These are phyloP conservation scores for Oxygymnocypris stewartii DNA, from an alignment of 2,113 vertebrate genomes.

Conservation along the genomic window DNA sequence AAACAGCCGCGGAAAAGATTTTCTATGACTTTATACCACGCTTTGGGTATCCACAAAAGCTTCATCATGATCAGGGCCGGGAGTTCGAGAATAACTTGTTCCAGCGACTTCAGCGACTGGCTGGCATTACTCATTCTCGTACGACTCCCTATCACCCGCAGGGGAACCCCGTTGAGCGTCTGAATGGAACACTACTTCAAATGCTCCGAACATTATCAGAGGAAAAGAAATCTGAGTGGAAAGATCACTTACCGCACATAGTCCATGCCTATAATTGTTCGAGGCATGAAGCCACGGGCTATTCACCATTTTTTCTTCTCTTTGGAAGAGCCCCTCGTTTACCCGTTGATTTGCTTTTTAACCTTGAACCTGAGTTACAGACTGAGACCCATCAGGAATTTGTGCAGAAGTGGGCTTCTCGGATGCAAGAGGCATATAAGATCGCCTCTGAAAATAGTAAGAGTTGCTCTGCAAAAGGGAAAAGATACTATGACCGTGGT, in stretches of 20 bases:
- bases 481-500: slow-evolving; percentile 38
- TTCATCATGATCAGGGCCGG: not conserved
- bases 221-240: not conserved
- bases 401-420: slow-evolving; percentile 34
- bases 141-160: not conserved
- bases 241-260: not conserved
- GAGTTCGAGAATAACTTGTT: not conserved
- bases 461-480: slow-evolving; percentile 33
- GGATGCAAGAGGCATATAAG: slow-evolving; percentile 46
- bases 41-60: not conserved
- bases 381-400: slow-evolving; percentile 19
- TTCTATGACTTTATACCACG: not conserved
- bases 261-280: slow-evolving; percentile 19
- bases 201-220: not conserved
- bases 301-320: slow-evolving; percentile 20
- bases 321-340: slow-evolving; percentile 9
- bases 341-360: not conserved
- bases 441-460: slow-evolving; percentile 41
- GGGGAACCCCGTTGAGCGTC: not conserved
- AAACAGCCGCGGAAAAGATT: not conserved
- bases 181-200: not conserved
- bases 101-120: not conserved
- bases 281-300: not conserved
- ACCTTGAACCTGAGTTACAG: not conserved
- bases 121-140: not conserved